Conservation (phyloP, 2,113 vertebrate genomes). For the Illadopsis cleaveri region DNA sequence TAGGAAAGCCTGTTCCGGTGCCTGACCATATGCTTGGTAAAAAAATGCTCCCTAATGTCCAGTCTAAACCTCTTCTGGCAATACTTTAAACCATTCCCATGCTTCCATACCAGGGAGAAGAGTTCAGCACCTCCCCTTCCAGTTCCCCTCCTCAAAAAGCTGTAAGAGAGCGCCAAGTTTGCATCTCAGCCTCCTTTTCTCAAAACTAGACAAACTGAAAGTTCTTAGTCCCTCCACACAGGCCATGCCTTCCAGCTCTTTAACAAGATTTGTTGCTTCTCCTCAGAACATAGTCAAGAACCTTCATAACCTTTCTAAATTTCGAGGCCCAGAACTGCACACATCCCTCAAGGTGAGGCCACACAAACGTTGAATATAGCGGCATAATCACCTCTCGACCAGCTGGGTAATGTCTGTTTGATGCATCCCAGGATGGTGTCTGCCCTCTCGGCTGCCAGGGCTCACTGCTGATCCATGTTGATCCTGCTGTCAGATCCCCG, state of each 20-base stretch:
- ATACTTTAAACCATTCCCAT: neutral
- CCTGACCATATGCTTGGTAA: accelerated
- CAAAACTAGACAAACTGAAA: neutral
- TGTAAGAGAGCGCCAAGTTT: neutral
- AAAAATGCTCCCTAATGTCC: neutral
- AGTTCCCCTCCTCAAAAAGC: neutral
- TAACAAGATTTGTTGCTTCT: neutral
- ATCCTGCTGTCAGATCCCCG: accelerated
- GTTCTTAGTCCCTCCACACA: neutral
- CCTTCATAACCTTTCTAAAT: neutral
- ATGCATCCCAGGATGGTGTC: neutral
- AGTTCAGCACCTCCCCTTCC: neutral
- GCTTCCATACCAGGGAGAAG: neutral
- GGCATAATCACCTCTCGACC: neutral
- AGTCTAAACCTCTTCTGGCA: neutral
- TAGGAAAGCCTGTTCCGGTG: neutral
- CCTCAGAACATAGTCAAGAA: neutral
- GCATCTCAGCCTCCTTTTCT: neutral
- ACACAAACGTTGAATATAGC: accelerated
- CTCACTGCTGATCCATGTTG: neutral
- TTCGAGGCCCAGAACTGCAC: neutral
- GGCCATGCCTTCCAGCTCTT: neutral
- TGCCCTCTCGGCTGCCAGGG: neutral
- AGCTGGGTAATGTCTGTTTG: neutral
- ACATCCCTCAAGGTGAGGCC: neutral